Evolutionary conservation across 1,140 invertebrate genomes (phyloP), one percentile per base, ranked within the genome.

Genomic region (Temnothorax curvispinosus): DNA sequence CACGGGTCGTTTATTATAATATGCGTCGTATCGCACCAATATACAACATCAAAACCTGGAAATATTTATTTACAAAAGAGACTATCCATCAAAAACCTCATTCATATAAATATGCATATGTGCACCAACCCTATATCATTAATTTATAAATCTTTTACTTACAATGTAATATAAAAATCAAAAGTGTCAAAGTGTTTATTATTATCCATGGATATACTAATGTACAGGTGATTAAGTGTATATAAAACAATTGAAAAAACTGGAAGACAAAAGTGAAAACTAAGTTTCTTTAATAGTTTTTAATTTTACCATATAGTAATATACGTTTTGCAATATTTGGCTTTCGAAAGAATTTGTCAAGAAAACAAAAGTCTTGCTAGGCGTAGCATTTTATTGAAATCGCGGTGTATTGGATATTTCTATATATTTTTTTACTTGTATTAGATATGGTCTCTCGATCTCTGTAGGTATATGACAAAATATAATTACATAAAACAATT

Each of bases 1-100:
- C 27, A 88, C 50, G 80, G 54, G 62, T 21, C 69, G 67, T 56
- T 86, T 15, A 41, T 62, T 18, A 65, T 67, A 74, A 54, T 35
- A 38, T 69, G 65, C 41, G 44, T 84, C 47, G 9, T 69, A 80
- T 1, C 8, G 44, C 27, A 50, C n/a, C 11, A 52, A 32, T 52
- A 27, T 27, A 27, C 1, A 41, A 13, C 60, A 7, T 52, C 41
- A 44, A 50, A 67, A 67, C 2, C 60, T 38, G n/a, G 69, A 77
- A 77, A 86, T 85, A 65, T 21, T 85, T 91, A 91, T 89, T 71
- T 91, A 91, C 90, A 91, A 32, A n/a, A 74, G 50, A 85, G 62
- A 65, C n/a, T 35, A 62, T n/a, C 56, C 41, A 77, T 15, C 41
- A 74, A 27, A 41, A n/a, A 60, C 21, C 15, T 9, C 27, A 8